Conservation (phyloP, 2,888 invertebrate species). For the Cepaea hortensis region DNA sequence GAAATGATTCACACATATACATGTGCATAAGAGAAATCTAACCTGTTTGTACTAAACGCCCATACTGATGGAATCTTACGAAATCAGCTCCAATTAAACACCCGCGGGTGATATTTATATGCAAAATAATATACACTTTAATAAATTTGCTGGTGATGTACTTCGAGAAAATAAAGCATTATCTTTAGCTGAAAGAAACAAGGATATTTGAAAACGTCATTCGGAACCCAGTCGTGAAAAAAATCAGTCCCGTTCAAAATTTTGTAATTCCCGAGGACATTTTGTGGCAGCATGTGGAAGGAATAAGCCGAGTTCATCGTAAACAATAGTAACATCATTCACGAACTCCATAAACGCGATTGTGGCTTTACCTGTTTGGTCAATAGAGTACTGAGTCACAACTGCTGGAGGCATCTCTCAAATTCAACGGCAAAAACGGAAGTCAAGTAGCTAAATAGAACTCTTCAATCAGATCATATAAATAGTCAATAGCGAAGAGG, state of each 20-base stretch:
- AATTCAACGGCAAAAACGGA: neutral
- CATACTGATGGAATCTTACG: neutral
- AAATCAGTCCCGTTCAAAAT: neutral
- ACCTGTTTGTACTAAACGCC: neutral
- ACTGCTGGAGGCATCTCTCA: no score
- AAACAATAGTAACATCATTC: neutral
- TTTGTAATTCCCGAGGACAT: neutral
- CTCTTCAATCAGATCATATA: slow-evolving; percentile 6
- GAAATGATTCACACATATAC: no score
- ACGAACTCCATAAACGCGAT: neutral
- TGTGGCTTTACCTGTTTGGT: neutral
- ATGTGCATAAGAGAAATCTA: neutral
- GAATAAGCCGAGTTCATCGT: neutral
- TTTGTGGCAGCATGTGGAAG: neutral
- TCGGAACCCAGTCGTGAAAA: neutral
- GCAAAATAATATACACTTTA: neutral
- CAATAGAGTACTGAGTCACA: no score
- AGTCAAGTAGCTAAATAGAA: slow-evolving; percentile 15
- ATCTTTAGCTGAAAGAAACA: neutral
- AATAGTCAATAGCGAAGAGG: neutral
- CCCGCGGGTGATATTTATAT: neutral
- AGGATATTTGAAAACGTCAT: neutral
- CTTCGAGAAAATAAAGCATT: neutral
- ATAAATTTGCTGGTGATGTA: neutral
- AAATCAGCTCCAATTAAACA: neutral